Conservation (phyloP, 2,888 invertebrate species). For the Orthosia gracilis region DNA sequence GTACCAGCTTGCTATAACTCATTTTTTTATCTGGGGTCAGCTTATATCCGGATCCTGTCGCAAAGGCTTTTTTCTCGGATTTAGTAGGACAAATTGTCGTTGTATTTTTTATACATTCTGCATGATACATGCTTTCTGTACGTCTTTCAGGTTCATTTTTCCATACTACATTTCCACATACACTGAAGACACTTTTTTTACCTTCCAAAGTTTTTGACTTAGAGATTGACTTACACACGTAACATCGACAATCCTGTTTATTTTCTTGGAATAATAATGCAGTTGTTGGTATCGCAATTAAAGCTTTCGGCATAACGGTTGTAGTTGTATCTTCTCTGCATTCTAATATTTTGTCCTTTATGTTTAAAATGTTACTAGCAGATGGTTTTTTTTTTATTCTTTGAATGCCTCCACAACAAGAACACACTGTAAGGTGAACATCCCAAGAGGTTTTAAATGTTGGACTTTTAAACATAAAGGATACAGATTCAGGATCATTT, state of each 20-base stretch:
- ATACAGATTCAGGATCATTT: conserved; percentile 24
- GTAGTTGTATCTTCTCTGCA: not conserved
- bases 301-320: conserved; percentile 7
- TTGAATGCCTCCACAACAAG: conserved; percentile 39
- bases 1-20: conserved; percentile 10
- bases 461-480: conserved; percentile 24
- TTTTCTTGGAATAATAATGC: not conserved
- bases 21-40: conserved; percentile 30
- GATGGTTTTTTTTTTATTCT: not conserved
- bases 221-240: conserved; percentile 5
- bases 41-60: not conserved
- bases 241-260: conserved; percentile 6
- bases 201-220: not conserved
- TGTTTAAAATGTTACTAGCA: conserved; percentile 1
- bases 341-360: conserved; percentile 6
- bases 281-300: conserved; percentile 1
- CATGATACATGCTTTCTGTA: not conserved
- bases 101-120: conserved; percentile 1
- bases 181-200: not conserved
- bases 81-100: conserved; percentile 7
- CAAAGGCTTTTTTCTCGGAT: conserved; percentile 9
- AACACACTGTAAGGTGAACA: conserved; percentile 20
- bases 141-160: conserved; percentile 18
- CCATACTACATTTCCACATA: conserved; percentile 16
- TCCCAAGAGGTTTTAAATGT: conserved; percentile 11